Base-by-base conservation (phyloP, 2,888 invertebrate genomes). In the Stenotaenia linearis region DNA sequence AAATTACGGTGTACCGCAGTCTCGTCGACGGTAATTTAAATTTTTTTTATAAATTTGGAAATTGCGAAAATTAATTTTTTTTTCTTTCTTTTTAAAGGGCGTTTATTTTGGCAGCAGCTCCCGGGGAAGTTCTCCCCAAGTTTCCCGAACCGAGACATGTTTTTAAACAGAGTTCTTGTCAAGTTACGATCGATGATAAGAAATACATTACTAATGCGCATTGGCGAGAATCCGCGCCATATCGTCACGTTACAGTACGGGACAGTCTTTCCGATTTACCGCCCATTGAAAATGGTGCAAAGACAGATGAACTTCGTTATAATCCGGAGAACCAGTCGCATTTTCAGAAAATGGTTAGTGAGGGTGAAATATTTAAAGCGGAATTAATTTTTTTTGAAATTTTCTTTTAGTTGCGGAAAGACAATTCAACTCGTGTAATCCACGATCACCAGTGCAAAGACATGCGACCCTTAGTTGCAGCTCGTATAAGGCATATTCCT, bases 251-350 rank as follows among this genome's bases (percentile, higher is more conserved):
- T 82, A 93, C 92, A 0, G 92, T 95, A 0, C 87, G 90, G n/a
- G 95, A 95, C 85, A 91, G 94, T 0, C 91, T 95, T 90, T 91
- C 91, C 40, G 95, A 95, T 85, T 86, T 95, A 78, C 94, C 94
- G 0, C 89, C 89, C 80, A 92, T 94, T 77, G 87, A 88, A 81
- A 93, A 93, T 84, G 94, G 94, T 0, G 91, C 91, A 15, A 90
- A 89, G 81, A 88, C 88, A 81, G 89, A 91, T 40, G 91, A 92
- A 84, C 92, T 93, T 84, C 88, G 90, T 0, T 94, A 95, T 84
- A 90, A 90, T 30, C 90, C 90, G 0, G 91, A 92, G 84, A 89
- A 93, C 0, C 87, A 90, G 75, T 91, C 92, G 4, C 91, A 93
- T 85, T 94, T 93, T 86, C 95, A 95, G 86, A 89, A 91, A 83